Conservation (phyloP, 2,888 invertebrate genomes). For the Branchinecta sandiegonensis region DNA sequence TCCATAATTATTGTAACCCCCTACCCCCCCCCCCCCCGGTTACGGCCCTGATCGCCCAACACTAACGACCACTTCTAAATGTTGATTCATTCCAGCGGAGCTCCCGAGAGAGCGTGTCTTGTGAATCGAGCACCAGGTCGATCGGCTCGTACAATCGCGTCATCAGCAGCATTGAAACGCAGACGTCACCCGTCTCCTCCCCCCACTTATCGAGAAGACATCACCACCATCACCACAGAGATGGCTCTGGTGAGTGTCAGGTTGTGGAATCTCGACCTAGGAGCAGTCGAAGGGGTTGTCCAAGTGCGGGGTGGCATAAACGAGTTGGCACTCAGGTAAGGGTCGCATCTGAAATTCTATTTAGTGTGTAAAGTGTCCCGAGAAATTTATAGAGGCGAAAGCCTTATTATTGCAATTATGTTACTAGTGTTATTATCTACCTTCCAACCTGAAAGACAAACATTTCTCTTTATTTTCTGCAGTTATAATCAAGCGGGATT, state of each 20-base stretch:
- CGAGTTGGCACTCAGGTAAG: slow-evolving; percentile 5
- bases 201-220: slow-evolving; percentile 31
- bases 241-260: slow-evolving; percentile 13
- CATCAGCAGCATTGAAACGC: slow-evolving; percentile 29
- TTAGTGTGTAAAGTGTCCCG: too few species aligned
- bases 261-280: neutral
- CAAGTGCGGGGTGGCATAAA: slow-evolving; percentile 9
- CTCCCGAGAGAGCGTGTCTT: neutral
- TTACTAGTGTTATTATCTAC: too few species aligned
- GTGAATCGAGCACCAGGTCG: slow-evolving; percentile 20
- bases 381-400: too few species aligned
- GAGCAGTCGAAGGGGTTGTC: neutral
- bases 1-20: too few species aligned
- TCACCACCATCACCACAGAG: slow-evolving; percentile 32
- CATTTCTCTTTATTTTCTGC: too few species aligned
- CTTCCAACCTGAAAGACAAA: too few species aligned
- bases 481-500: too few species aligned
- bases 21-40: too few species aligned
- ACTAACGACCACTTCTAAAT: neutral
- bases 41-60: too few species aligned
- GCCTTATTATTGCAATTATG: too few species aligned
- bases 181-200: slow-evolving; percentile 32
- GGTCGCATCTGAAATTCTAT: too few species aligned
- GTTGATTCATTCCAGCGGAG: slow-evolving; percentile 17
- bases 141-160: slow-evolving; percentile 27